Evolutionary conservation across 64 coral and sea anemone genomes (phyloP), one percentile per base, ranked within the genome.

Genomic region (Dendrophyllia cribrosa): DNA sequence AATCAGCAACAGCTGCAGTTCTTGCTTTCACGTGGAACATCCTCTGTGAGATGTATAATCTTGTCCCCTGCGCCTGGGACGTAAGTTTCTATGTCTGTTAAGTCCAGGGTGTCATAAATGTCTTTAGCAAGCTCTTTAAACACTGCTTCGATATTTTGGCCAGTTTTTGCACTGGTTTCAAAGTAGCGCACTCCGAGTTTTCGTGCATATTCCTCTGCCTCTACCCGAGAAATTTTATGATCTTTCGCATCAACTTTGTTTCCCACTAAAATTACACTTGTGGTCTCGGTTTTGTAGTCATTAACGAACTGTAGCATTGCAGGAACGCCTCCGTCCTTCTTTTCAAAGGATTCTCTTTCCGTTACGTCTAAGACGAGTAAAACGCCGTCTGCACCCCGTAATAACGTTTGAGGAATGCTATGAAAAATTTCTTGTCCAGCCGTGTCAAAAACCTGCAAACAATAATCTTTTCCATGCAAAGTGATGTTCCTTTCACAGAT

Each of bases 321-420:
- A 45, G 58, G 59, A 66, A 83, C 19, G 10, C 59, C 62, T 49
- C 78, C 44, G 34, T 34, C 34, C 34, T 34, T 34, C 34, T 34
- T 34, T 25, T n/a, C 10, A 49, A 89, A 66, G 17, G 87, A 62
- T 6, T 17, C 6, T 17, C 49, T 43, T 0, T 46, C 16, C 10
- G 74, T 63, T 89, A 89, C 25, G 24, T 89, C 87, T 67, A 62
- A 89, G 7, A 89, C 87, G 5, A 89, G 73, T 4, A 77, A 62
- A 66, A 89, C 60, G 1, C 87, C 87, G 44, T 67, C 34, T 22
- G 3, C 16, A 1, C n/a, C 10, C 9, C 50, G 49, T 77, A 77
- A 53, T 9, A 9, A 5, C 6, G 17, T 21, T 19, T 45, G 74
- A 7, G 43, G 16, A 50, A 78, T 9, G 12, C 44, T 11, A 23